Evolutionary conservation across 2,113 vertebrate genomes (phyloP).

Genomic region (Procavia capensis): DNA sequence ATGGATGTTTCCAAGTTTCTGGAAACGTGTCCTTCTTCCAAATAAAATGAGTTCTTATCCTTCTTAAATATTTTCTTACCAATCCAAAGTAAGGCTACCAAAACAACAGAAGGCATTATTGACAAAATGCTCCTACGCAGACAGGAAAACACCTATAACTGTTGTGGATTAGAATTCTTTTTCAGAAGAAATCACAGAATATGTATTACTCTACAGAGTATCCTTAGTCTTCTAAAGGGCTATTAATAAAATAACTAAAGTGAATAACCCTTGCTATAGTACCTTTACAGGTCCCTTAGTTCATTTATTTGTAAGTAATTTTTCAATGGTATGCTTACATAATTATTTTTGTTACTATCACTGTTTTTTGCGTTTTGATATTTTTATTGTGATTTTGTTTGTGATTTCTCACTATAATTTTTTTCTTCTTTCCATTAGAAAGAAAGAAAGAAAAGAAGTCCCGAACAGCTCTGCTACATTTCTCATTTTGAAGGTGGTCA

Average conservation of each 20-base stretch:
- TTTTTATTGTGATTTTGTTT: neutral
- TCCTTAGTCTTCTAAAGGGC: neutral
- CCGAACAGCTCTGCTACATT: neutral
- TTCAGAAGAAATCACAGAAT: slow-evolving; percentile 35
- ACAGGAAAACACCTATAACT: neutral
- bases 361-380: neutral
- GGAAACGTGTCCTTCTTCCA: slow-evolving; percentile 32
- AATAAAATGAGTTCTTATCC: slow-evolving; percentile 40
- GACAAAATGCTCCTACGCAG: neutral
- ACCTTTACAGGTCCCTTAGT: neutral
- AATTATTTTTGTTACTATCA: neutral
- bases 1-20: neutral
- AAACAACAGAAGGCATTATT: neutral
- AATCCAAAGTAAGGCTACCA: neutral
- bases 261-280: neutral
- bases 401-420: neutral
- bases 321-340: neutral
- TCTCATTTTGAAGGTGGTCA: neutral
- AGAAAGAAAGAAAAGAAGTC: neutral
- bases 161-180: neutral
- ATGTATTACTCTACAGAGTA: neutral
- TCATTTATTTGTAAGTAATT: neutral
- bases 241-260: neutral
- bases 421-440: neutral
- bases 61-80: slow-evolving; percentile 61